Conservation (phyloP, 2,113 vertebrate species). For the Puffinus mauretanicus region DNA sequence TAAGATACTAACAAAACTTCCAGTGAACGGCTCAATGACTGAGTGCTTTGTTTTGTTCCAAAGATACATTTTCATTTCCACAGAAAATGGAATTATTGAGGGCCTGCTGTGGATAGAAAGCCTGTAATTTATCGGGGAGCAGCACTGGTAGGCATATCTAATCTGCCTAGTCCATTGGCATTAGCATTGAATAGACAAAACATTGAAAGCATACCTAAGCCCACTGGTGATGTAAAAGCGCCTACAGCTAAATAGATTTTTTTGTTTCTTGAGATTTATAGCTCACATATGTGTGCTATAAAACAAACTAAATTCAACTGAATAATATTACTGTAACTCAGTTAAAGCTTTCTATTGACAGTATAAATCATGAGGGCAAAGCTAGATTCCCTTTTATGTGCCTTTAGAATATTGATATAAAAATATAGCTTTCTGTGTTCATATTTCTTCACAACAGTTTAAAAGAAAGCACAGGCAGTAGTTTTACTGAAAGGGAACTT, state of each 20-base stretch:
- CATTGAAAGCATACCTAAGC: background rate
- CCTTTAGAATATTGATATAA: background rate
- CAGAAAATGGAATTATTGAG: slow-evolving; percentile 5
- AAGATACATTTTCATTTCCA: background rate
- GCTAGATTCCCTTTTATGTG: background rate
- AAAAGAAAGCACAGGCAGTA: background rate
- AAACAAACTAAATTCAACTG: background rate
- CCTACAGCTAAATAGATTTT: background rate
- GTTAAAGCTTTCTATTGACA: slow-evolving; percentile 1
- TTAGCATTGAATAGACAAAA: slow-evolving; percentile 5
- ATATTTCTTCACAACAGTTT: background rate
- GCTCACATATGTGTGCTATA: background rate
- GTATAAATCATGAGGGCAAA: slow-evolving; percentile 11
- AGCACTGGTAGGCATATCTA: background rate
- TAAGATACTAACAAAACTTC: background rate
- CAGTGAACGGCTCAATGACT: background rate
- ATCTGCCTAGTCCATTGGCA: slow-evolving; percentile 17
- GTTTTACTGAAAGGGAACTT: background rate
- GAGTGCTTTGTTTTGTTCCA: background rate
- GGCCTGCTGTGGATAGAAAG: background rate
- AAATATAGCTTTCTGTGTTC: background rate
- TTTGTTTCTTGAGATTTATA: slow-evolving; percentile 49
- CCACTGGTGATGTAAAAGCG: background rate
- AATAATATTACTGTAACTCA: slow-evolving; percentile 14
- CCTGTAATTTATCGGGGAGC: background rate